These are phyloP conservation scores for Anadara kagoshimensis DNA, from an alignment of 1,140 invertebrate genomes.

Conservation along the genomic window DNA sequence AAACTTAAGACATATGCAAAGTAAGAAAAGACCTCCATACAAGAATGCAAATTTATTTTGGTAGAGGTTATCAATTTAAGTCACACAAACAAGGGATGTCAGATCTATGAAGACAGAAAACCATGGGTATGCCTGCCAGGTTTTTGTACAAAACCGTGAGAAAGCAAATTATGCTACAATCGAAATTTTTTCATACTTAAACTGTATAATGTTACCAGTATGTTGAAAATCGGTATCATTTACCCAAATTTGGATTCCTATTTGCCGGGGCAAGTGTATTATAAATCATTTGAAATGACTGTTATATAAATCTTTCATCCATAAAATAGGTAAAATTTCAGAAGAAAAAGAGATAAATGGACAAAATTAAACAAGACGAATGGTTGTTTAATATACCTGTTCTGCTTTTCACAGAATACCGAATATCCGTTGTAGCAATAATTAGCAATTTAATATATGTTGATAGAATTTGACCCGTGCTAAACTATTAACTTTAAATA, in stretches of 20 bases:
- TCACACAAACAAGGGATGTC: no score
- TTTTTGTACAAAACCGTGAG: no score
- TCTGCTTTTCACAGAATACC: conserved; percentile 7
- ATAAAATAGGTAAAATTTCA: conserved; percentile 24
- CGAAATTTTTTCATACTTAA: not conserved
- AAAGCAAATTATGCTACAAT: no score
- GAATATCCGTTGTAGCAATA: not conserved
- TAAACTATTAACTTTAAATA: conserved; percentile 20
- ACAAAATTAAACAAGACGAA: conserved; percentile 15
- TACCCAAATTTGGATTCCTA: conserved; percentile 1
- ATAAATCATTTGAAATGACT: conserved; percentile 8
- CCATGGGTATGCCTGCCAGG: no score
- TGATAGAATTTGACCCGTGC: conserved; percentile 13
- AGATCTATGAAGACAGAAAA: no score
- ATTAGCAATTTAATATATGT: conserved; percentile 19
- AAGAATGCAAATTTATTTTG: no score
- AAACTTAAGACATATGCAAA: no score
- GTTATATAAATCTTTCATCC: conserved; percentile 12
- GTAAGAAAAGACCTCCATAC: no score
- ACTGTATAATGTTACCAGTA: conserved; percentile 17
- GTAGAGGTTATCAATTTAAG: no score
- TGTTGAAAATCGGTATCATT: not conserved
- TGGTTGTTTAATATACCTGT: conserved; percentile 12
- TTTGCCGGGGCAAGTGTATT: conserved; percentile 7
- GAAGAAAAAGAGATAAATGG: conserved; percentile 16